These are phyloP conservation scores for Hypothenemus hampei DNA, from an alignment of 1,140 invertebrate species.

Conservation along the genomic window DNA sequence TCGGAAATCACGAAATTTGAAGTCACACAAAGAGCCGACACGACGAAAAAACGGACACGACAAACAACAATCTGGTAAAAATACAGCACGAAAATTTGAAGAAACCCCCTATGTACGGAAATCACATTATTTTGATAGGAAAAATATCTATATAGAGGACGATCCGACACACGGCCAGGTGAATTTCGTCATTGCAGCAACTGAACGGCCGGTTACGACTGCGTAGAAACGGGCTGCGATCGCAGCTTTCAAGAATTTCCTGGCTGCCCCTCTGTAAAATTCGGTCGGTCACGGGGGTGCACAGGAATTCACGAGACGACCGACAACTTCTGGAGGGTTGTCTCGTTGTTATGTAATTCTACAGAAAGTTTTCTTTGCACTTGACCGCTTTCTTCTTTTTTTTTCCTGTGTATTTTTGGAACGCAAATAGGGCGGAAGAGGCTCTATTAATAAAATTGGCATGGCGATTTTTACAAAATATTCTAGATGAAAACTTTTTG, in stretches of 20 bases:
- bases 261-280: constrained; percentile 9
- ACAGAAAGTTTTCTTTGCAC: background rate
- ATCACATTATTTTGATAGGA: constrained; percentile 32
- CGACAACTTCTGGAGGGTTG: constrained; percentile 3
- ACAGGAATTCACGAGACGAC: constrained; percentile 20
- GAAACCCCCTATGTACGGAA: no score
- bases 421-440: no score
- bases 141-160: constrained; percentile 32
- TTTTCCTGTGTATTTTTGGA: no score
- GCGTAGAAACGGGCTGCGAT: constrained; percentile 33
- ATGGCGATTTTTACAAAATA: no score
- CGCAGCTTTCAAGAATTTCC: constrained; percentile 27
- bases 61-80: no score
- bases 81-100: no score
- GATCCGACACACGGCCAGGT: constrained; percentile 32
- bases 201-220: constrained; percentile 14
- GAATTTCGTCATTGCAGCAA: constrained; percentile 33
- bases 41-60: no score
- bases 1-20: no score
- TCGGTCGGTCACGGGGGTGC: constrained; percentile 14
- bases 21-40: no score
- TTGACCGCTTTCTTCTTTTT: background rate
- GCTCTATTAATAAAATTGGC: no score
- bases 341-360: constrained; percentile 2
- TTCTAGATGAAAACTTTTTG: no score